Percentiles rank a stretch among this genome's conserved stretches.
phyloP scores from a whole-genome alignment of 2,797 vertebrate species.

The Gallinago nigripennis region DNA sequence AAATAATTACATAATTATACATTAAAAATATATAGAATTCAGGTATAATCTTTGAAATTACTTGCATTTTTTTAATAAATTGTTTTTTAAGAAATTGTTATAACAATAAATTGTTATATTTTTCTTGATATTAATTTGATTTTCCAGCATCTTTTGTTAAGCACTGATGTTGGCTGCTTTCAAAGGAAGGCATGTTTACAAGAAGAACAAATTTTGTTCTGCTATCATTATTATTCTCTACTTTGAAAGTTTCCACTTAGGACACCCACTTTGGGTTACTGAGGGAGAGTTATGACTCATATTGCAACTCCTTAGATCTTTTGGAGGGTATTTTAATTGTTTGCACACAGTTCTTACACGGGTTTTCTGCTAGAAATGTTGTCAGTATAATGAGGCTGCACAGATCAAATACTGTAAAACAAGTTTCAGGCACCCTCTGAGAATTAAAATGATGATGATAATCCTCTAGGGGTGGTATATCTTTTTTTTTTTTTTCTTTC shows the following conservation, averaged over 20 bases:
- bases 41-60: not conserved
- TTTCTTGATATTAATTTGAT: not conserved
- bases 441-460: conserved; percentile 36
- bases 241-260: not conserved
- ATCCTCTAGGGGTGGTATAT: not conserved
- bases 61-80: not conserved
- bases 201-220: not conserved
- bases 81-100: not conserved
- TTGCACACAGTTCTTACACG: not conserved
- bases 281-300: not conserved
- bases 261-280: not conserved
- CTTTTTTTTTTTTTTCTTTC: not conserved
- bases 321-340: not conserved
- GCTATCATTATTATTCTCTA: not conserved
- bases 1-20: not conserved
- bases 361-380: not conserved
- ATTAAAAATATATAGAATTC: not conserved
- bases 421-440: not conserved
- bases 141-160: not conserved
- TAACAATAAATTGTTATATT: not conserved
- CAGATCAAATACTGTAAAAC: not conserved
- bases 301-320: not conserved
- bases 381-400: not conserved
- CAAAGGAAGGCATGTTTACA: not conserved
- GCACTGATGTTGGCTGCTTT: not conserved